Conservation (phyloP, 2,888 invertebrate genomes). For the Volucella zonaria region DNA sequence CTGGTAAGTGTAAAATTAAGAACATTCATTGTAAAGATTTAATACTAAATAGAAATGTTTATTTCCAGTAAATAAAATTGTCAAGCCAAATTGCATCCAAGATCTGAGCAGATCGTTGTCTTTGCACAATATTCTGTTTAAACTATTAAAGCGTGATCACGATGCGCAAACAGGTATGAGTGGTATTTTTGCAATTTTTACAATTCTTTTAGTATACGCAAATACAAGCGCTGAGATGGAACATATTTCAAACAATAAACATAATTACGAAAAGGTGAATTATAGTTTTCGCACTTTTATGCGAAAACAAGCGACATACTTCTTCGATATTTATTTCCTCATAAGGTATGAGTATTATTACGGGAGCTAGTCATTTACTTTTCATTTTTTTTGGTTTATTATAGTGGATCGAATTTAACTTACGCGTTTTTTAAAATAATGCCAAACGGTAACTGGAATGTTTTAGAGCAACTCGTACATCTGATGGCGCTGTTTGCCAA, state of each 20-base stretch:
- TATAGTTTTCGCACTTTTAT: constrained; percentile 75
- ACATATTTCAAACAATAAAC: constrained; percentile 83
- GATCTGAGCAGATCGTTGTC: constrained; percentile 73
- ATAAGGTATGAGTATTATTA: constrained; percentile 83
- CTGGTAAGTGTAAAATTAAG: too few relatives aligned
- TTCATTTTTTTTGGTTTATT: constrained; percentile 69
- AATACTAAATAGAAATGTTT: neutral
- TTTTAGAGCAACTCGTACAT: constrained; percentile 83
- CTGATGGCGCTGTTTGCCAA: constrained; percentile 84
- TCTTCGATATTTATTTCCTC: constrained; percentile 83
- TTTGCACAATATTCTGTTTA: constrained; percentile 75
- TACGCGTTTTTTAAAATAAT: constrained; percentile 85
- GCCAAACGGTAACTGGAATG: constrained; percentile 79
- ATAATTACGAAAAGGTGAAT: constrained; percentile 6
- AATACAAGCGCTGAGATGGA: constrained; percentile 86
- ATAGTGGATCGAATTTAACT: constrained; percentile 85
- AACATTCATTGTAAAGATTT: too few relatives aligned
- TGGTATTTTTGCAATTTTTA: constrained; percentile 83
- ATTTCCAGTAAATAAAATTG: constrained; percentile 56
- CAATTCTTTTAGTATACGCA: constrained; percentile 87
- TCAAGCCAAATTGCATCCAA: constrained; percentile 64
- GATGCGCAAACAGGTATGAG: constrained; percentile 64
- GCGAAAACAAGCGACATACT: constrained; percentile 74
- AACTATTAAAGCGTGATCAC: constrained; percentile 68
- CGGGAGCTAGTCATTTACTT: neutral